Percentiles rank a stretch among this genome's conserved stretches.
These are phyloP conservation scores for Tragulus kanchil DNA, from an alignment of 2,113 vertebrate species.

Conservation along the genomic window DNA sequence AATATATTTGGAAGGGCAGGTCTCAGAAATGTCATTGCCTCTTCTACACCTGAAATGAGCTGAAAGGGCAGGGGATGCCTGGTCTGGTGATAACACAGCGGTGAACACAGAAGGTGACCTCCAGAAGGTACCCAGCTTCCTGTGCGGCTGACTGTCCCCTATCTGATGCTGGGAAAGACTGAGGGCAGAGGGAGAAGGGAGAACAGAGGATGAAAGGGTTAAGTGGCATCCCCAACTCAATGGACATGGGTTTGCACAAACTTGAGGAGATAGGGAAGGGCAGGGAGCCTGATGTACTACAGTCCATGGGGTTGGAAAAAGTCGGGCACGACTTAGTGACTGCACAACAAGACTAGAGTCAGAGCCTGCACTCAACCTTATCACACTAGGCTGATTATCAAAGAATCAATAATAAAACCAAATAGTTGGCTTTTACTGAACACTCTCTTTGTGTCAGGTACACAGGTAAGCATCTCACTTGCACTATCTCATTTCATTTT, in stretches of 20 bases:
- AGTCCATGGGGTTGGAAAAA: background rate
- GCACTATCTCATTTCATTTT: no score
- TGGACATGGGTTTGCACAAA: background rate
- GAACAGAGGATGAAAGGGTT: background rate
- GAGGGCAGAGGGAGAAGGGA: background rate
- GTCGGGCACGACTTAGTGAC: background rate
- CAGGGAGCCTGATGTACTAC: background rate
- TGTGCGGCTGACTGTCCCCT: fast-evolving
- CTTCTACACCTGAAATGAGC: background rate
- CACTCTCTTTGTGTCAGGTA: background rate
- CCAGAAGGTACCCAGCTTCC: fast-evolving
- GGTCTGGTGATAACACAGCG: background rate
- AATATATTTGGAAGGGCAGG: background rate
- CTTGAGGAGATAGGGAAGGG: background rate
- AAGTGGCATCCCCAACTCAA: background rate
- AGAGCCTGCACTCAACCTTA: background rate
- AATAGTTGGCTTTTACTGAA: background rate
- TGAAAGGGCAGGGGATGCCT: fast-evolving
- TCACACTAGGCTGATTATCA: background rate
- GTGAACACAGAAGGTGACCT: background rate
- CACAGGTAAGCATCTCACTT: background rate
- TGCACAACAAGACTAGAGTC: background rate
- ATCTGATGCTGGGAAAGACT: background rate
- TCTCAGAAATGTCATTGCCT: background rate
- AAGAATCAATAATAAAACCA: background rate